phyloP scores from a whole-genome alignment of 2,888 invertebrate species.

The Drosophila nr. perissopoda region DNA sequence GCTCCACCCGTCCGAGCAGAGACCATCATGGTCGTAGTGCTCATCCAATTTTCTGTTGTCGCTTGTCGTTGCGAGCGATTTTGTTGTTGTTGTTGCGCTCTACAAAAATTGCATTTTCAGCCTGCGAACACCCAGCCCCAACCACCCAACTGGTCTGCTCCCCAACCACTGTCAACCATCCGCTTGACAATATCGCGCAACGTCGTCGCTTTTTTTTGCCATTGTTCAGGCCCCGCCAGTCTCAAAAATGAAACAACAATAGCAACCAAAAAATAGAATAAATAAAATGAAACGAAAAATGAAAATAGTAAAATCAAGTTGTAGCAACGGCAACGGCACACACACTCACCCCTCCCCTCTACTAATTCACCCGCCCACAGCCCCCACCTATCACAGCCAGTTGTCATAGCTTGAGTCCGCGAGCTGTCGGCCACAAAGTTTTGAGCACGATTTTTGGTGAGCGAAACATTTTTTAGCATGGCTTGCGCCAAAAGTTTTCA shows the following conservation, averaged over 20 bases:
- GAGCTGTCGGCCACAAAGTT: constrained; percentile 73
- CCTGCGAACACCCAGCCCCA: constrained; percentile 24
- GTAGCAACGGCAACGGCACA: constrained; percentile 36
- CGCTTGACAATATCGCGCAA: constrained; percentile 75
- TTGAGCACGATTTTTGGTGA: constrained; percentile 80
- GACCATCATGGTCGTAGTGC: constrained; percentile 39
- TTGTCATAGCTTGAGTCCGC: constrained; percentile 42
- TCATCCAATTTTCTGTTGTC: constrained; percentile 79
- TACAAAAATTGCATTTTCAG: constrained; percentile 76
- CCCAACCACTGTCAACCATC: constrained; percentile 15
- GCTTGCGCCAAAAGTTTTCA: constrained; percentile 59
- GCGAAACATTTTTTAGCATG: constrained; percentile 65
- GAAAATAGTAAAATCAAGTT: constrained; percentile 51
- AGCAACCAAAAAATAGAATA: constrained; percentile 16
- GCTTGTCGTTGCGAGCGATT: constrained; percentile 55
- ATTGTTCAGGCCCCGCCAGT: constrained; percentile 56
- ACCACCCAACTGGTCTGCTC: neutral
- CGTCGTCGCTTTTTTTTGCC: constrained; percentile 67
- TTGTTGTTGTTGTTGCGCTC: constrained; percentile 56
- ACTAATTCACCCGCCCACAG: neutral
- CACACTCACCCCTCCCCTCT: neutral
- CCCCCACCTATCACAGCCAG: constrained; percentile 2
- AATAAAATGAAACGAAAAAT: constrained; percentile 20
- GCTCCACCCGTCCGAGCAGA: neutral
- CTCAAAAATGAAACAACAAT: constrained; percentile 37